Percentiles rank a stretch among this genome's conserved stretches.
Conservation (phyloP, 2,797 vertebrate genomes). For the Semaprochilodus insignis region DNA sequence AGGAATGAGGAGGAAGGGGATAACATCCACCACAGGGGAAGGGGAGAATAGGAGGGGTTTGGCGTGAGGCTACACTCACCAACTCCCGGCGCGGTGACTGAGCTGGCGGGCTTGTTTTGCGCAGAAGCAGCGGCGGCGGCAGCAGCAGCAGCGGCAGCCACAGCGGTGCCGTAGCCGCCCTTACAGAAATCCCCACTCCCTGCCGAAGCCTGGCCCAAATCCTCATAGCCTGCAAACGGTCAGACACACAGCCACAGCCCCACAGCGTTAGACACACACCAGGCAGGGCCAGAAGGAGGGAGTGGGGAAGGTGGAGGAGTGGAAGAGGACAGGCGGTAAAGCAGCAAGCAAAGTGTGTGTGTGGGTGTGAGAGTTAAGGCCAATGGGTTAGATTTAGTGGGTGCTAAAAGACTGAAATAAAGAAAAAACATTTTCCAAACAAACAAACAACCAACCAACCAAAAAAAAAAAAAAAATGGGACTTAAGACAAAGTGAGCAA, state of each 20-base stretch:
- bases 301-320: constrained; percentile 45
- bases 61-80: constrained; percentile 83
- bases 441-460: too few relatives aligned
- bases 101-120: constrained; percentile 87
- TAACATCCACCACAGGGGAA: neutral
- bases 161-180: constrained; percentile 85
- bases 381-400: constrained; percentile 5
- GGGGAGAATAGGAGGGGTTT: constrained; percentile 61
- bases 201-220: constrained; percentile 86
- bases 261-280: constrained; percentile 84
- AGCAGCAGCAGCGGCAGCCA: constrained; percentile 68
- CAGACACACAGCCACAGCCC: constrained; percentile 80
- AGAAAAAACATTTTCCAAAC: too few relatives aligned
- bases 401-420: neutral
- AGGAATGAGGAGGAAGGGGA: constrained; percentile 29
- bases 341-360: constrained; percentile 56
- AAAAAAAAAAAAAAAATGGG: neutral
- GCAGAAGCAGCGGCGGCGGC: constrained; percentile 80
- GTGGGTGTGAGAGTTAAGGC: neutral
- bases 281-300: constrained; percentile 70
- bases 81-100: constrained; percentile 86
- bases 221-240: constrained; percentile 91
- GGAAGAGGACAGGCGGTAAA: constrained; percentile 48
- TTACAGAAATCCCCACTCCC: constrained; percentile 90
- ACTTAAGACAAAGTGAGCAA: neutral